Conservation (phyloP, 2,797 vertebrate species). For the Dendrocincla tyrannina region DNA sequence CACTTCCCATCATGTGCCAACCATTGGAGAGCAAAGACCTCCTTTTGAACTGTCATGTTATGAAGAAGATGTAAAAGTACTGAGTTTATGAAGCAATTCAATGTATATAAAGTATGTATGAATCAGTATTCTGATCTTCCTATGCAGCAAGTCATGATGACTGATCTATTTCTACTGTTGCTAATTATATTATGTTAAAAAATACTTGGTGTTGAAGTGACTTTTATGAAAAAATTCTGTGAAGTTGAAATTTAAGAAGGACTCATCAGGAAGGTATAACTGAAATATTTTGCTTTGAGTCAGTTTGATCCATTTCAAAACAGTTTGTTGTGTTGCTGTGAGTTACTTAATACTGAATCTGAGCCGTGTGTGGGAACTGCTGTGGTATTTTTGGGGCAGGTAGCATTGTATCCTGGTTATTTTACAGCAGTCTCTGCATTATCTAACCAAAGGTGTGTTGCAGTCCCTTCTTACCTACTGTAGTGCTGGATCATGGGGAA, state of each 20-base stretch:
- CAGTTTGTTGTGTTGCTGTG: not conserved
- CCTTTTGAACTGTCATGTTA: not conserved
- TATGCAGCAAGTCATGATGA: constrained; percentile 54
- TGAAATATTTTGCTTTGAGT: constrained; percentile 43
- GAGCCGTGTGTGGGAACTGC: not conserved
- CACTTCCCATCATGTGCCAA: constrained; percentile 64
- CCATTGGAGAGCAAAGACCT: not conserved
- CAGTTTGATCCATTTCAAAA: constrained; percentile 24
- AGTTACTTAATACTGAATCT: constrained; percentile 1
- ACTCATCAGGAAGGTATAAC: not conserved
- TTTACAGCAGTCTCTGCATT: not conserved
- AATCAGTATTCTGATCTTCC: constrained; percentile 58
- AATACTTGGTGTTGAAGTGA: constrained; percentile 43
- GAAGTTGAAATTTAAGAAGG: constrained; percentile 19
- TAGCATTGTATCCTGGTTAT: not conserved
- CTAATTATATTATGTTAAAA: constrained; percentile 64
- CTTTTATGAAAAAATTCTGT: constrained; percentile 27
- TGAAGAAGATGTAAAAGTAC: constrained; percentile 11
- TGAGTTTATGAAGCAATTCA: not conserved
- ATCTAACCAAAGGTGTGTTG: not conserved
- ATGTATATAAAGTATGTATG: constrained; percentile 37
- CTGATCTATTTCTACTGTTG: constrained; percentile 59
- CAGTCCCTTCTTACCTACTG: not conserved
- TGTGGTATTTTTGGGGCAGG: not conserved
- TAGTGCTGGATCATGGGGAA: not conserved